Evolutionary conservation across 2,888 invertebrate genomes (phyloP), one percentile per base, ranked within the genome.

Genomic region (Cephus sareptanus): DNA sequence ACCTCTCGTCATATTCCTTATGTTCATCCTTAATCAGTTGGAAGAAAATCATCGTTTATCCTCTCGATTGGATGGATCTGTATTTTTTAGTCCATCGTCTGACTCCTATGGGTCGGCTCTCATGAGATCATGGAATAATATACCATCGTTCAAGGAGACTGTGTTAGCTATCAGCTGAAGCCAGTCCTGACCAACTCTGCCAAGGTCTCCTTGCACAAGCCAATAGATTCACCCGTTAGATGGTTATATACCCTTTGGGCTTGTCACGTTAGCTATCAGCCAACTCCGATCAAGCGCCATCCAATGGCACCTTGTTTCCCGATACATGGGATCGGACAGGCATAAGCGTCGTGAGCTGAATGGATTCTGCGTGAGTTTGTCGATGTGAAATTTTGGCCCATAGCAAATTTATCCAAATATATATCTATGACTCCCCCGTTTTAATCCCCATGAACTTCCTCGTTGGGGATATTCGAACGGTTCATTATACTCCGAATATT

Each of bases 211-310:
- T 74, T 23, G 35, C 74, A 35, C 74, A 23, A 79, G 40, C 82
- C 79, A 82, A 81, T 86, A 84, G 85, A 86, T 85, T 86, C 84
- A 82, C 80, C 85, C 86, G 86, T 86, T 86, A 83, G 85, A 34
- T 34, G n/a, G 35, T 35, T 81, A 83, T 85, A 85, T 85, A 86
- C 85, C 86, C 86, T 81, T 85, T 84, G 85, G 86, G 85, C 86
- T 86, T 86, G 86, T 86, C 85, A 85, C 86, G 85, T 81, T 81
- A 81, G 83, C 86, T 86, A 85, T 86, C 87, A 82, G 81, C 80
- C 81, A 81, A 83, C 85, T 82, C 78, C 84, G 84, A 87, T 87
- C 86, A 85, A 82, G 85, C 84, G 85, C 34, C 75, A 70, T 74
- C 83, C 82, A 83, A 83, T 85, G 80, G 85, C 85, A 85, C 85